Percentiles rank a stretch among this genome's conserved stretches.
These are phyloP conservation scores for Salmo trutta DNA, from an alignment of 2,797 vertebrate species.

Conservation along the genomic window DNA sequence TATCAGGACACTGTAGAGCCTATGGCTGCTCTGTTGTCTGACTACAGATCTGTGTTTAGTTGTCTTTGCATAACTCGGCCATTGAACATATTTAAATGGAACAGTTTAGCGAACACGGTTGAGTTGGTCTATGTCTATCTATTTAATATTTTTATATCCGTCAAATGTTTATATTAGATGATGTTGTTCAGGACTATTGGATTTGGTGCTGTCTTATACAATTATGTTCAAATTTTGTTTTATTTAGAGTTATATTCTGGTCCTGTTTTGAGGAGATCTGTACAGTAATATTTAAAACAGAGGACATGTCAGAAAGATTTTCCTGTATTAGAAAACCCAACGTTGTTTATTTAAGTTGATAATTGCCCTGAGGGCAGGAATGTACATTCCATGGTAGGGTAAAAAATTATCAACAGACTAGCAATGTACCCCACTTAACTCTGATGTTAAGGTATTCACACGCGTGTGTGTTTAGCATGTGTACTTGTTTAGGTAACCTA, in stretches of 20 bases:
- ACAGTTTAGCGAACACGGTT: too few relatives aligned
- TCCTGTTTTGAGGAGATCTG: background rate
- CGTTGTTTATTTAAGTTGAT: slow-evolving; percentile 11
- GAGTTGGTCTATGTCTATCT: too few relatives aligned
- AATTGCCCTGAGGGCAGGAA: background rate
- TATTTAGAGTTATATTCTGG: too few relatives aligned
- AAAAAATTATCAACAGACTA: background rate
- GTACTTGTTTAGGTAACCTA: background rate
- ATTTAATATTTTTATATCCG: too few relatives aligned
- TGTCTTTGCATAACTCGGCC: background rate
- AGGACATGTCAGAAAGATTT: background rate
- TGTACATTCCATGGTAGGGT: background rate
- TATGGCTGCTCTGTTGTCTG: background rate
- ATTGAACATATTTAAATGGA: background rate
- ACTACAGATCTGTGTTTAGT: background rate
- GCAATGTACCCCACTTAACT: background rate
- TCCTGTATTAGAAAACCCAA: slow-evolving; percentile 7
- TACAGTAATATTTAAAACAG: slow-evolving; percentile 6
- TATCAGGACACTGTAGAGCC: slow-evolving; percentile 1
- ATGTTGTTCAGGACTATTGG: too few relatives aligned
- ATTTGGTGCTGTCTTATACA: background rate
- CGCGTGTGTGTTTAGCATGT: background rate
- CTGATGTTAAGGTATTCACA: too few relatives aligned
- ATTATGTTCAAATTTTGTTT: background rate
- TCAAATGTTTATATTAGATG: too few relatives aligned